Percentiles rank a stretch among this genome's conserved stretches.
These are phyloP conservation scores for Sorex fumeus DNA, from an alignment of 2,113 vertebrate species.

Conservation along the genomic window DNA sequence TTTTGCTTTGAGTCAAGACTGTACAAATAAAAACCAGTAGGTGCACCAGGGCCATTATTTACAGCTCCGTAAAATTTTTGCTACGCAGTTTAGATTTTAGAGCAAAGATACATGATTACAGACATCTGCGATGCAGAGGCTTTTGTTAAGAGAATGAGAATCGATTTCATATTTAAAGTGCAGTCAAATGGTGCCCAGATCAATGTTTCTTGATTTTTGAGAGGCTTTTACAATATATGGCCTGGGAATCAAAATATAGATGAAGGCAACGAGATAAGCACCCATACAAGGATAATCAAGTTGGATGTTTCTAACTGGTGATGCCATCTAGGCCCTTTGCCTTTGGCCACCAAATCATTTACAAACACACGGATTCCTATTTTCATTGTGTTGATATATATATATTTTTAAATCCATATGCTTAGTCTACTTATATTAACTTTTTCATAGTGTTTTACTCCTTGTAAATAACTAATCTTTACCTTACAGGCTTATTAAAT, in stretches of 20 bases:
- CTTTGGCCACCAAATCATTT: slow-evolving; percentile 14
- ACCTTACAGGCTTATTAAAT: not conserved
- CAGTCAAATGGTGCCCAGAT: slow-evolving; percentile 24
- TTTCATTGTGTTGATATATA: not conserved
- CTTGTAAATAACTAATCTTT: slow-evolving; percentile 29
- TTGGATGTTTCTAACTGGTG: not conserved
- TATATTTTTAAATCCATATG: not conserved
- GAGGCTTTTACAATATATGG: slow-evolving; percentile 27
- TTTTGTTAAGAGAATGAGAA: slow-evolving; percentile 60
- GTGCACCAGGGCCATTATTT: not conserved
- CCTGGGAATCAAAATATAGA: slow-evolving; percentile 34
- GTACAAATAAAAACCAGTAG: not conserved
- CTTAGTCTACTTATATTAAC: slow-evolving; percentile 4
- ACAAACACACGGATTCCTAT: slow-evolving; percentile 18
- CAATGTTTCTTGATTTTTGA: slow-evolving; percentile 48
- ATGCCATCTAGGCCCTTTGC: not conserved
- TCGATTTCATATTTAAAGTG: slow-evolving; percentile 39
- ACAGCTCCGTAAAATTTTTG: slow-evolving; percentile 35
- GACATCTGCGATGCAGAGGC: not conserved
- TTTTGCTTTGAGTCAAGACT: not conserved
- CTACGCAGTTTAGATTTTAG: slow-evolving; percentile 51
- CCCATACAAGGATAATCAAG: not conserved
- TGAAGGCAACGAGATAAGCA: not conserved
- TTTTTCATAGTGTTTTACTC: slow-evolving; percentile 9
- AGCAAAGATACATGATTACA: slow-evolving; percentile 54